Conservation (phyloP, 2,888 invertebrate species). For the Hemistola chrysoprasaria region DNA sequence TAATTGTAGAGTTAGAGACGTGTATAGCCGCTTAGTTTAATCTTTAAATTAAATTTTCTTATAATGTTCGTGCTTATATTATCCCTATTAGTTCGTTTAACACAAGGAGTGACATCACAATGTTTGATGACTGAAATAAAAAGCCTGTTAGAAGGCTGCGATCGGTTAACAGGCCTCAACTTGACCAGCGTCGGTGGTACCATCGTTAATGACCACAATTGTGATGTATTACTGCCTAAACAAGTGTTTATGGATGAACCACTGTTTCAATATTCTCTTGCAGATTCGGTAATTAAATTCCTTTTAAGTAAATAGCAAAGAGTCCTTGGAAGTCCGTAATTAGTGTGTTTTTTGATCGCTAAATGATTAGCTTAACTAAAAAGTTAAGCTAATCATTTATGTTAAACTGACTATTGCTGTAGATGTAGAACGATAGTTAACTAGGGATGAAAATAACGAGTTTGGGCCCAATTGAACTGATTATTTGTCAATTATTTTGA, state of each 20-base stretch:
- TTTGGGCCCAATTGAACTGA: too few species aligned
- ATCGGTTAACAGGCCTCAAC: conserved; percentile 61
- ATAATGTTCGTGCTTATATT: conserved; percentile 23
- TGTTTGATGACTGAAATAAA: conserved; percentile 61
- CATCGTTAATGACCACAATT: conserved; percentile 72
- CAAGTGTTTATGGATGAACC: conserved; percentile 74
- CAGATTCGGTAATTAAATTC: conserved; percentile 56
- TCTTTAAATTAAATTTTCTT: conserved; percentile 17
- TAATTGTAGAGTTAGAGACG: too few species aligned
- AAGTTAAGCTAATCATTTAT: too few species aligned
- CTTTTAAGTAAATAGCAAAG: background rate
- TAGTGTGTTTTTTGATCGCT: too few species aligned
- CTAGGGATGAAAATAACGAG: too few species aligned
- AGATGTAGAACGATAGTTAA: too few species aligned
- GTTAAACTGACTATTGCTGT: too few species aligned
- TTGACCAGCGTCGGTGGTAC: conserved; percentile 69
- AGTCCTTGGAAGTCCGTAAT: too few species aligned
- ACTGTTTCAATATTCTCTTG: conserved; percentile 58
- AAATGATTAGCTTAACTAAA: too few species aligned
- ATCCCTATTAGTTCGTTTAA: conserved; percentile 28
- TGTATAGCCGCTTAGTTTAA: too few species aligned
- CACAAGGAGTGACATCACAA: conserved; percentile 36
- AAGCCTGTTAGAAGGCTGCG: conserved; percentile 67
- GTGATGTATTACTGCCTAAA: conserved; percentile 69
- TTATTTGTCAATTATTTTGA: too few species aligned